Percentiles rank a stretch among this genome's conserved stretches.
These are phyloP conservation scores for Pachydiplax longipennis DNA, from an alignment of 2,888 invertebrate species.

Conservation along the genomic window DNA sequence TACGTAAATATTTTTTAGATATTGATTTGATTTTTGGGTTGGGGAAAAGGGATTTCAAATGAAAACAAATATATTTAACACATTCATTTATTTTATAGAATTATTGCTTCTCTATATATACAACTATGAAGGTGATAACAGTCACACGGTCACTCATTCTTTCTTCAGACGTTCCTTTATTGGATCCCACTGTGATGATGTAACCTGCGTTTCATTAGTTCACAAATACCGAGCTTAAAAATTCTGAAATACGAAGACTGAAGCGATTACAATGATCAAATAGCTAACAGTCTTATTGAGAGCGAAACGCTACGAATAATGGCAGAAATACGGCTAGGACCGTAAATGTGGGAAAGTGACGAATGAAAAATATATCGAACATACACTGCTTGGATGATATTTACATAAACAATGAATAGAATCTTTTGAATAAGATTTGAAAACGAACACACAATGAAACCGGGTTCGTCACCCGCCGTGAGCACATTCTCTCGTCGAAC, in stretches of 20 bases:
- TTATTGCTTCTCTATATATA: constrained; percentile 36
- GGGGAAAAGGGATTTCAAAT: neutral
- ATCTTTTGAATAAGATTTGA: neutral
- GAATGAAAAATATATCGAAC: neutral
- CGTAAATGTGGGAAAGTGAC: neutral
- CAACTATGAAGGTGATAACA: constrained; percentile 4
- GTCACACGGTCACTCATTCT: neutral
- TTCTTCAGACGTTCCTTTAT: neutral
- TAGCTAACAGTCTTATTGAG: neutral
- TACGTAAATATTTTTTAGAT: no score
- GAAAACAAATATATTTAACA: neutral
- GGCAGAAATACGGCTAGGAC: neutral
- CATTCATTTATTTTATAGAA: constrained; percentile 32
- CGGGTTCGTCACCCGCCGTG: neutral
- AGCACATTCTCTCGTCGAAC: neutral
- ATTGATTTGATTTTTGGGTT: no score
- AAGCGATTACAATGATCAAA: neutral
- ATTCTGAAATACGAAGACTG: neutral
- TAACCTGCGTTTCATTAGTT: neutral
- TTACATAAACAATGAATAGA: neutral
- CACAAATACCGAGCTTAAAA: neutral
- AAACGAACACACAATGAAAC: neutral
- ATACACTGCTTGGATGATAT: neutral
- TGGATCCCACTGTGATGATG: neutral
- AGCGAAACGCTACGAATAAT: neutral